Base-by-base conservation (phyloP, 2,888 invertebrate genomes). In the Acronicta alni region DNA sequence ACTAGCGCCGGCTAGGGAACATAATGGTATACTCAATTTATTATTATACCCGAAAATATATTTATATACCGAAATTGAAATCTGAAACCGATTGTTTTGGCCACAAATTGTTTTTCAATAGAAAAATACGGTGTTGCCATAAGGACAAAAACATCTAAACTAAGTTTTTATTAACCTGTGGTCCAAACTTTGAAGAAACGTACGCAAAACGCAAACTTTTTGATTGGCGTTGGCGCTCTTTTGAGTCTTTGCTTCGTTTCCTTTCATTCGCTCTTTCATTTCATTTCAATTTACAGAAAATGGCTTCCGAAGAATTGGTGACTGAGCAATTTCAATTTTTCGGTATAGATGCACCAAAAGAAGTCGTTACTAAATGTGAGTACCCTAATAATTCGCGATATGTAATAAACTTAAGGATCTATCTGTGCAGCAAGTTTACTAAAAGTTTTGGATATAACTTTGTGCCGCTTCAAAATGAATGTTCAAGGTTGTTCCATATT, bases 301-400 rank as follows among this genome's bases (percentile, higher is more conserved):
- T 95, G 95, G 94, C 94, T 89, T 89, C 92, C 91, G 92, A 91
- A 73, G 92, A 94, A 83, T 92, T 91, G 90, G 91, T 95, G 91
- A 94, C 94, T 84, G 95, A 95, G 89, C 95, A 96, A 87, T 96
- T 95, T 89, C 95, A 95, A 83, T 95, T 95, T 87, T 92, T 96
- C 75, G 96, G 96, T 67, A 93, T 95, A 69, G 95, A 95, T 77
- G 92, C 95, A 58, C 85, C 87, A 46, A 92, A 89, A 60, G 92
- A 94, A 77, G 93, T 96, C 48, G 80, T 96, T 67, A 86, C 87
- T 49, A 96, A 95, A 95, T 96, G 94, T 94, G 79, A 93, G 94
- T 94, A 88, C 15, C 49, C 41, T 56, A 60, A 42, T 53, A 51
- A 38, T 60, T 57, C 47, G 52, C 47, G 51, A 20, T 57, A 58